Evolutionary conservation across 2,113 vertebrate genomes (phyloP).

Genomic region (Oceanodroma tethys): DNA sequence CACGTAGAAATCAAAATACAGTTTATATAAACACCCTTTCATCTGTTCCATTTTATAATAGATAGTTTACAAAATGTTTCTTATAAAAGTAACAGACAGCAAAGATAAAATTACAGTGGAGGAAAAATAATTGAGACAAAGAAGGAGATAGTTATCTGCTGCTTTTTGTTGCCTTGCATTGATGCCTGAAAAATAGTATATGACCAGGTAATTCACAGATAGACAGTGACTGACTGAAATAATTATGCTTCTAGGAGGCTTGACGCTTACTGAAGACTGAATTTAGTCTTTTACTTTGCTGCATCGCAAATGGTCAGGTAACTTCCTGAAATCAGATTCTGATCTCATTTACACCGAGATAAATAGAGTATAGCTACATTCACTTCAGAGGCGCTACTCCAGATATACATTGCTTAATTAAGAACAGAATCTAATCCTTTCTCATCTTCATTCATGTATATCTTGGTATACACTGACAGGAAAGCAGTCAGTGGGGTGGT

Average conservation of each 20-base stretch:
- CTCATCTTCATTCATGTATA: background rate
- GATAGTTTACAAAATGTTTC: background rate
- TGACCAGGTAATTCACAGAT: background rate
- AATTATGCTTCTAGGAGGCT: background rate
- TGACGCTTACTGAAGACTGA: background rate
- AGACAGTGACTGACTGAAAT: background rate
- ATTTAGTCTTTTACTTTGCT: background rate
- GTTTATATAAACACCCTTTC: background rate
- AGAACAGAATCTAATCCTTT: background rate
- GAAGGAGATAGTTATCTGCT: background rate
- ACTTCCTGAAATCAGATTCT: background rate
- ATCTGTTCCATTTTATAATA: background rate
- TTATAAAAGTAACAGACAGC: background rate
- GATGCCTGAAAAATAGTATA: background rate
- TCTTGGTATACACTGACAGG: fast-evolving
- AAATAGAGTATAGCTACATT: background rate
- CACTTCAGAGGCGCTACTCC: background rate
- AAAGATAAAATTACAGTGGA: background rate
- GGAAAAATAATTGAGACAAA: background rate
- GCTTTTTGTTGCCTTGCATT: background rate
- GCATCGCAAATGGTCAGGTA: background rate
- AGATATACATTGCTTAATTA: background rate
- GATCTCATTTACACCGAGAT: background rate
- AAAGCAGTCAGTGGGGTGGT: background rate
- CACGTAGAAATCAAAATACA: background rate